Percentiles rank a stretch among this genome's conserved stretches.
Evolutionary conservation across 2,888 invertebrate species (phyloP).

Genomic region (Agapostemon virescens): DNA sequence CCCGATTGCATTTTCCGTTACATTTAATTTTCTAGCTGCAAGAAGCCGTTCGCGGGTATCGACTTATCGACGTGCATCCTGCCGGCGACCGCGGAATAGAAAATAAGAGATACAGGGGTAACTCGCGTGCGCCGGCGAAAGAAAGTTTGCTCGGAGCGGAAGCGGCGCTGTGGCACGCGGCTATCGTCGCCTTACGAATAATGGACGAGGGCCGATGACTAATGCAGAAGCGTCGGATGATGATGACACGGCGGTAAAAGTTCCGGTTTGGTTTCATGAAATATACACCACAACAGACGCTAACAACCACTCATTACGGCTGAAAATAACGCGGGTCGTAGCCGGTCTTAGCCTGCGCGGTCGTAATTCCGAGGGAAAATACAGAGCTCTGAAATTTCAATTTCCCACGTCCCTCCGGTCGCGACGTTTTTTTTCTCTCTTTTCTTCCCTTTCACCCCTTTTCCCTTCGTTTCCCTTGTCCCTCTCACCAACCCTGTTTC

Average conservation of each 20-base stretch:
- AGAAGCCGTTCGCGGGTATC: not conserved
- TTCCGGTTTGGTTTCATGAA: constrained; percentile 58
- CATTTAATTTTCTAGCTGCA: constrained; percentile 25
- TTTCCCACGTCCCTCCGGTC: constrained; percentile 1
- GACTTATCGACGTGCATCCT: constrained; percentile 24
- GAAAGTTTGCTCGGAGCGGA: constrained; percentile 32
- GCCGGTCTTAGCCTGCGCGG: constrained; percentile 11
- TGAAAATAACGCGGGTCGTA: constrained; percentile 45
- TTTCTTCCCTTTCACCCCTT: not conserved
- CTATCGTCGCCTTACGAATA: constrained; percentile 50
- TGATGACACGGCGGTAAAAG: constrained; percentile 61
- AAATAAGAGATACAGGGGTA: constrained; percentile 37
- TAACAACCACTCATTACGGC: constrained; percentile 62
- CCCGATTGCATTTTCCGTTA: constrained; percentile 6
- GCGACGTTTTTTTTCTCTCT: not conserved
- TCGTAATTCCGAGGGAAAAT: constrained; percentile 23
- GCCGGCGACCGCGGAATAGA: constrained; percentile 20
- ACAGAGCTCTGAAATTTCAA: constrained; percentile 41
- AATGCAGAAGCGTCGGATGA: constrained; percentile 64
- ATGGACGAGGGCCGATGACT: constrained; percentile 60
- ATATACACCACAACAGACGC: constrained; percentile 54
- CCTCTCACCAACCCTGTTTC: not conserved
- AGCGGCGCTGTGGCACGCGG: constrained; percentile 24
- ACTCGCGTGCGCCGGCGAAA: constrained; percentile 24
- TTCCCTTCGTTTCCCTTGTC: not conserved